phyloP scores from a whole-genome alignment of 2,113 vertebrate genomes.

The Eleginops maclovinus region DNA sequence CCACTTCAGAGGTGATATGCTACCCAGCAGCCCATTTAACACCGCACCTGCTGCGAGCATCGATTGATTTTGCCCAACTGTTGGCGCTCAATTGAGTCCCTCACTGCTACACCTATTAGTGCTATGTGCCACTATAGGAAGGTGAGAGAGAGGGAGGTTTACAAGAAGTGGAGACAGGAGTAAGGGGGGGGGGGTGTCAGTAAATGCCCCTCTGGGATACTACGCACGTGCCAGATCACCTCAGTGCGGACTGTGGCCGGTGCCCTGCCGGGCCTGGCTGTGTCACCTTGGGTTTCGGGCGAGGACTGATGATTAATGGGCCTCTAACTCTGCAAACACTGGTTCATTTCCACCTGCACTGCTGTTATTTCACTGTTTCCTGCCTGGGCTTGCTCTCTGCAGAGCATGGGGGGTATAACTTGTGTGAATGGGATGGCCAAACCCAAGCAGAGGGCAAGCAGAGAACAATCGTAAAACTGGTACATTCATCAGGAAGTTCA shows the following conservation, averaged over 20 bases:
- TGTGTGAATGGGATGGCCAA: conserved; percentile 49
- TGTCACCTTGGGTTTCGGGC: conserved; percentile 74
- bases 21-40: conserved; percentile 64
- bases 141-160: conserved; percentile 37
- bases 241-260: conserved; percentile 19
- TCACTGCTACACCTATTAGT: conserved; percentile 49
- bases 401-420: conserved; percentile 26
- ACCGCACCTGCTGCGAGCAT: conserved; percentile 63
- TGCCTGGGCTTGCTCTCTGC: conserved; percentile 30
- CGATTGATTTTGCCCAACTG: conserved; percentile 67
- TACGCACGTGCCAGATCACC: conserved; percentile 41
- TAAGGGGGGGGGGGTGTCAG: conserved; percentile 35
- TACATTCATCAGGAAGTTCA: conserved; percentile 64
- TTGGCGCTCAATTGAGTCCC: conserved; percentile 56
- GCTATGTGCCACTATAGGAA: conserved; percentile 13
- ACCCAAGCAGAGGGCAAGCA: conserved; percentile 55
- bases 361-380: conserved; percentile 49
- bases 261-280: conserved; percentile 14
- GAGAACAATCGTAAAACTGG: conserved; percentile 51
- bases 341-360: conserved; percentile 63
- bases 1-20: conserved; percentile 54
- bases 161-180: conserved; percentile 36
- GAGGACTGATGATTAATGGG: conserved; percentile 72
- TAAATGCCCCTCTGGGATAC: conserved; percentile 63
- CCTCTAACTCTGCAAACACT: conserved; percentile 56